These are phyloP conservation scores for Erebia epiphron DNA, from an alignment of 2,888 invertebrate species.

Conservation along the genomic window DNA sequence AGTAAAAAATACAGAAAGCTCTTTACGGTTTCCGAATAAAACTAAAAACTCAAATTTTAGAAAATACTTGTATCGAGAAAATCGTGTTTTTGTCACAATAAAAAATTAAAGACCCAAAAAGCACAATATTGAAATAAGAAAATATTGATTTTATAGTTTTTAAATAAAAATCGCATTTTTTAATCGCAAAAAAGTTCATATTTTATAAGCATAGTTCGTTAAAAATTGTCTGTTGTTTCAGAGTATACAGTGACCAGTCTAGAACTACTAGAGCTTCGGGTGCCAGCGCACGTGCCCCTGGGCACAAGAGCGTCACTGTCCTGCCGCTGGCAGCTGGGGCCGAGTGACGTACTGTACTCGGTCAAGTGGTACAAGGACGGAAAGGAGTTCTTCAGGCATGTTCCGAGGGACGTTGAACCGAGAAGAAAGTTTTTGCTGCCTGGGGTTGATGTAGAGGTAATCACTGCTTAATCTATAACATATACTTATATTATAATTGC, in stretches of 20 bases:
- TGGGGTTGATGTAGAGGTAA: conserved; percentile 92
- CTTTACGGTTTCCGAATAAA: no score
- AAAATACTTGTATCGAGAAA: no score
- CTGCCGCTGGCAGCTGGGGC: conserved; percentile 91
- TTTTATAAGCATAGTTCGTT: neutral
- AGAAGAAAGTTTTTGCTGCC: conserved; percentile 90
- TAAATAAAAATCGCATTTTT: no score
- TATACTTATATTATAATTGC: no score
- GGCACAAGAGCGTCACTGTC: conserved; percentile 89
- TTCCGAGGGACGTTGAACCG: conserved; percentile 91
- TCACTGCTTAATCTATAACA: no score
- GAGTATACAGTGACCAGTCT: conserved; percentile 73
- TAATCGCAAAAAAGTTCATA: neutral
- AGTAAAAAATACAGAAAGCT: no score
- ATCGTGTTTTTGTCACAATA: no score
- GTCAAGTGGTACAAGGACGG: conserved; percentile 97
- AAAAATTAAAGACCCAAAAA: no score
- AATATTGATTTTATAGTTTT: no score
- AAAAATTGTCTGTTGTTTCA: conserved; percentile 44
- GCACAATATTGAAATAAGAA: no score
- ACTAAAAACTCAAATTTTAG: no score
- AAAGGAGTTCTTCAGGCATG: conserved; percentile 93
- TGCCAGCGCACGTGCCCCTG: conserved; percentile 91
- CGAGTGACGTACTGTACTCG: conserved; percentile 91
- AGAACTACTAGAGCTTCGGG: conserved; percentile 89